These are phyloP conservation scores for Python bivittatus DNA, from an alignment of 2,113 vertebrate species.

Conservation along the genomic window DNA sequence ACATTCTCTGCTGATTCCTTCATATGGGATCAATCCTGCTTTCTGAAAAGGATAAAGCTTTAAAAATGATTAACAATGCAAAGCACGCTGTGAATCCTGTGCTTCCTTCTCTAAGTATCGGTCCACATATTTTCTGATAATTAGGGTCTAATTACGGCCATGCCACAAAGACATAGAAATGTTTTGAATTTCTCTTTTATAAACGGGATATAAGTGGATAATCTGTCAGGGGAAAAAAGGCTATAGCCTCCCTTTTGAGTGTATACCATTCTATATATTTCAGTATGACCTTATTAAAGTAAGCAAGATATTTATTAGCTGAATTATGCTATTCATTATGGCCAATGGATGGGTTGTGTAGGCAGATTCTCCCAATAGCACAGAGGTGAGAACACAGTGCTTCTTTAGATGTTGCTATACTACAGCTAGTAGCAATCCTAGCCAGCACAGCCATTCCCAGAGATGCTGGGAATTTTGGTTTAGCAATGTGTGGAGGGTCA, in stretches of 20 bases:
- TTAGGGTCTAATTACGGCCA: background rate
- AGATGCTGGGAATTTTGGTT: background rate
- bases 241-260: background rate
- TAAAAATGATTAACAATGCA: background rate
- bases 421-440: background rate
- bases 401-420: background rate
- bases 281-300: background rate
- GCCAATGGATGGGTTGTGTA: background rate
- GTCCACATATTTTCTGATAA: background rate
- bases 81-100: background rate
- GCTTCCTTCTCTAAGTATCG: background rate
- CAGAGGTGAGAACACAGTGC: background rate
- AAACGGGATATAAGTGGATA: background rate
- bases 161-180: background rate
- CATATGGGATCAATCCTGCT: background rate
- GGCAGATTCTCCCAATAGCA: background rate
- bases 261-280: background rate
- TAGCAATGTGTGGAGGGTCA: no score
- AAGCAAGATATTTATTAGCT: background rate
- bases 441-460: background rate
- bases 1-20: conserved; percentile 2
- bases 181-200: background rate
- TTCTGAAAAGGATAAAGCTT: background rate
- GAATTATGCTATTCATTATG: background rate
- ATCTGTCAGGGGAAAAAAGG: background rate